Percentiles rank a stretch among this genome's conserved stretches.
Conservation (phyloP, 2,113 vertebrate genomes). For the Caracal caracal region DNA sequence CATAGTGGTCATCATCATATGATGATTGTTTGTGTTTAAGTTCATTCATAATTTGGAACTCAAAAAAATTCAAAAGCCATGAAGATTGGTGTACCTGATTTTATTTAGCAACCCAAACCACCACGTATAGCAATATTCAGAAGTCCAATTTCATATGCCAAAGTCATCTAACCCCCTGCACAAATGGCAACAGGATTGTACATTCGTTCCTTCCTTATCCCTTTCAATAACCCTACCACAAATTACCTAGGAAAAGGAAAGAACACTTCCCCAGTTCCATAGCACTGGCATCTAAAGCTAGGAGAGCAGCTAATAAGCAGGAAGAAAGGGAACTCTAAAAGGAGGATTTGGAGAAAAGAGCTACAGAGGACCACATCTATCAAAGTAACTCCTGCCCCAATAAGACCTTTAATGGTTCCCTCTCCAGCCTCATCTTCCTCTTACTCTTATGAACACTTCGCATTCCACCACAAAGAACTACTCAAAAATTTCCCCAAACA, state of each 20-base stretch:
- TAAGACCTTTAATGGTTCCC: not conserved
- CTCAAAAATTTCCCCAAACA: not conserved
- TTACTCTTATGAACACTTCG: not conserved
- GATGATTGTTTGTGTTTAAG: not conserved
- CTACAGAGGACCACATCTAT: not conserved
- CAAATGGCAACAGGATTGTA: not conserved
- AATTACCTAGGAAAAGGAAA: slow-evolving; percentile 15
- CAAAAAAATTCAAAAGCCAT: not conserved
- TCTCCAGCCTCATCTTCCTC: not conserved
- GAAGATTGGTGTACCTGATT: not conserved
- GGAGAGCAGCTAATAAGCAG: not conserved
- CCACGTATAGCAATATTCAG: not conserved
- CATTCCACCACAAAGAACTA: not conserved
- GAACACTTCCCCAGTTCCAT: not conserved
- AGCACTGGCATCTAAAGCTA: not conserved
- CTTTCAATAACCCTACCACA: not conserved
- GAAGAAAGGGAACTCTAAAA: not conserved
- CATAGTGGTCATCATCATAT: not conserved
- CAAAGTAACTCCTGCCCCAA: not conserved
- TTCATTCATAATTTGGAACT: slow-evolving; percentile 30
- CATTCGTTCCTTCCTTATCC: not conserved
- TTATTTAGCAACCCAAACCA: not conserved
- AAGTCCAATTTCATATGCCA: not conserved
- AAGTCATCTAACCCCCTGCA: not conserved
- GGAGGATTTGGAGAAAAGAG: not conserved